Conservation (phyloP, 2,888 invertebrate genomes). For the Tiliacea citrago region DNA sequence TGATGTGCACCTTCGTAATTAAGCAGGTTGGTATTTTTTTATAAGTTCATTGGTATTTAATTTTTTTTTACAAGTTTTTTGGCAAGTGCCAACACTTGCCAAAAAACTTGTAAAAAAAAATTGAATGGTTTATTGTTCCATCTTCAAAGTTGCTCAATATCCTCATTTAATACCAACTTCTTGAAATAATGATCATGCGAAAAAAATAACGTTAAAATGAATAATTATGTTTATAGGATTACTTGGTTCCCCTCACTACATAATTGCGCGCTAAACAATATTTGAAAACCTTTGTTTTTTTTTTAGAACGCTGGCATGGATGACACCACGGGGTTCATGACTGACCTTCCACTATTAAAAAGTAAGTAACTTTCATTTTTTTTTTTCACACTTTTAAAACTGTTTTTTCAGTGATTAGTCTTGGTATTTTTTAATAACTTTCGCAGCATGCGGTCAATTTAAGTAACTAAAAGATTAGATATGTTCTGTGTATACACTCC, state of each 20-base stretch:
- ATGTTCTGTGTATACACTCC: neutral
- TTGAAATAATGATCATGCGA: neutral
- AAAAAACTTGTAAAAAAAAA: no score
- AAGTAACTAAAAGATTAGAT: constrained; percentile 2
- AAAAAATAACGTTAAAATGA: neutral
- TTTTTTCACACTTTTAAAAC: no score
- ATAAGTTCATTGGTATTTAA: no score
- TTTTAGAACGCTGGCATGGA: constrained; percentile 95
- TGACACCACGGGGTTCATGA: constrained; percentile 96
- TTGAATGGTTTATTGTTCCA: no score
- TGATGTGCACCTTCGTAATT: no score
- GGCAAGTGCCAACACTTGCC: no score
- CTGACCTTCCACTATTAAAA: constrained; percentile 97
- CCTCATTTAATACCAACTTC: no score
- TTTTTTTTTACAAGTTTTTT: no score
- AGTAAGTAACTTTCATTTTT: constrained; percentile 92
- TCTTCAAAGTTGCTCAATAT: no score
- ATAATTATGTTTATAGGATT: no score
- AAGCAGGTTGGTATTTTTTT: no score
- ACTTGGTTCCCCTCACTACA: neutral
- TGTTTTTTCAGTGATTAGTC: constrained; percentile 9
- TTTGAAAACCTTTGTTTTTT: constrained; percentile 53
- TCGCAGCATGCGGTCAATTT: constrained; percentile 41
- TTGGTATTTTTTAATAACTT: constrained; percentile 30
- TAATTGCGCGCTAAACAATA: neutral